Evolutionary conservation across 1,140 invertebrate species (phyloP).

Genomic region (Metopolophium dirhodum): DNA sequence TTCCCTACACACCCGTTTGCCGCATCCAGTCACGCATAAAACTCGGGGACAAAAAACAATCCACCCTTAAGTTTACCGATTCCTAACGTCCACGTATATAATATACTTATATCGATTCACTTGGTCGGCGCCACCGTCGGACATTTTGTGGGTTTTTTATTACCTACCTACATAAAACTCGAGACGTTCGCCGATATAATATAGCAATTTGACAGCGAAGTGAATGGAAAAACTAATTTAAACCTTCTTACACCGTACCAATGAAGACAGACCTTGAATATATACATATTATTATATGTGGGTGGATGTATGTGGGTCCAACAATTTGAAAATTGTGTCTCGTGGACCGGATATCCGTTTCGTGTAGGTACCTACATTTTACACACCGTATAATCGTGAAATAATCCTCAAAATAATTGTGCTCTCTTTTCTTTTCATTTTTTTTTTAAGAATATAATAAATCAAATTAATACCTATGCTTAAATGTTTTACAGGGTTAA

Average conservation of each 20-base stretch:
- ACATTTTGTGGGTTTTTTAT: conserved; percentile 45
- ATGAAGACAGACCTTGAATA: not conserved
- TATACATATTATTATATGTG: not conserved
- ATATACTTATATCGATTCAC: conserved; percentile 37
- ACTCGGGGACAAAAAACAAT: not conserved
- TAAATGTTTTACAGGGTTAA: not conserved
- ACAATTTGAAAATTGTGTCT: conserved; percentile 22
- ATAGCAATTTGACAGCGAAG: not conserved
- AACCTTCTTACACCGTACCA: not conserved
- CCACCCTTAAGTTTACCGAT: not conserved
- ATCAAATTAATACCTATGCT: not conserved
- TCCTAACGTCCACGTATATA: not conserved
- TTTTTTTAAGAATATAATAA: not conserved
- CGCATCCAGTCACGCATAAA: not conserved
- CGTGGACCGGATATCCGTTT: not conserved
- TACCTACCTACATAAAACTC: conserved; percentile 23
- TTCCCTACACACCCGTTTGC: not conserved
- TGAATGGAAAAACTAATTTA: not conserved
- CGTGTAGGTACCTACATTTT: not conserved
- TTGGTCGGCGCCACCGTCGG: conserved; percentile 31
- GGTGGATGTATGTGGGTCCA: not conserved
- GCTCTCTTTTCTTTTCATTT: not conserved
- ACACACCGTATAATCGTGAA: not conserved
- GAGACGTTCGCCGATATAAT: not conserved
- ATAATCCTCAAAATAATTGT: not conserved